phyloP scores from a whole-genome alignment of 1,140 invertebrate genomes.

The Heliconius hermathena region DNA sequence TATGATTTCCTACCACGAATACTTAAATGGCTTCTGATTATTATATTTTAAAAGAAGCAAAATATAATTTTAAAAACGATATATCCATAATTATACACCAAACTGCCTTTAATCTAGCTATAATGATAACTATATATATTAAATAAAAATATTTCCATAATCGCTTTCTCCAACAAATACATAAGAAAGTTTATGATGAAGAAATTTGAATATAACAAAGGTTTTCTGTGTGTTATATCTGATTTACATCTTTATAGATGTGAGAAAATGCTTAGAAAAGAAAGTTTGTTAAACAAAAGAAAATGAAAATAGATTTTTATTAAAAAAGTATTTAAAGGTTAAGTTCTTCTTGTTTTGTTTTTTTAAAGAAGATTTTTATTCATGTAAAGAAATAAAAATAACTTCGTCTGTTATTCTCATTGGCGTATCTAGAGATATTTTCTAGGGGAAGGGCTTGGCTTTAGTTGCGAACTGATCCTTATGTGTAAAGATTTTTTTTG shows the following conservation, averaged over 20 bases:
- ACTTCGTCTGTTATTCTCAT: too few species aligned
- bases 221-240: not conserved
- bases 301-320: not conserved
- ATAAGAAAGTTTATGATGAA: not conserved
- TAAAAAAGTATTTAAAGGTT: not conserved
- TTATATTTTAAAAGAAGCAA: not conserved
- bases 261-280: not conserved
- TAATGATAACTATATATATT: not conserved
- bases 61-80: too few species aligned
- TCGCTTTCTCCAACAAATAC: not conserved
- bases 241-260: not conserved
- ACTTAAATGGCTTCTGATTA: slow-evolving; percentile 25
- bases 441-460: too few species aligned
- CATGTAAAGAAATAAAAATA: too few species aligned
- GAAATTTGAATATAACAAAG: not conserved
- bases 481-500: too few species aligned
- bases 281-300: not conserved
- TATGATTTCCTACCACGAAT: slow-evolving; percentile 60
- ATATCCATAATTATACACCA: too few species aligned
- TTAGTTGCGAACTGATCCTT: too few species aligned
- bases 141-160: not conserved
- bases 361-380: too few species aligned
- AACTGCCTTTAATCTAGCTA: not conserved
- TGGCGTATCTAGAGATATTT: too few species aligned
- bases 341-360: too few species aligned